Conservation (phyloP, 2,113 vertebrate genomes). For the Globicephala melas region DNA sequence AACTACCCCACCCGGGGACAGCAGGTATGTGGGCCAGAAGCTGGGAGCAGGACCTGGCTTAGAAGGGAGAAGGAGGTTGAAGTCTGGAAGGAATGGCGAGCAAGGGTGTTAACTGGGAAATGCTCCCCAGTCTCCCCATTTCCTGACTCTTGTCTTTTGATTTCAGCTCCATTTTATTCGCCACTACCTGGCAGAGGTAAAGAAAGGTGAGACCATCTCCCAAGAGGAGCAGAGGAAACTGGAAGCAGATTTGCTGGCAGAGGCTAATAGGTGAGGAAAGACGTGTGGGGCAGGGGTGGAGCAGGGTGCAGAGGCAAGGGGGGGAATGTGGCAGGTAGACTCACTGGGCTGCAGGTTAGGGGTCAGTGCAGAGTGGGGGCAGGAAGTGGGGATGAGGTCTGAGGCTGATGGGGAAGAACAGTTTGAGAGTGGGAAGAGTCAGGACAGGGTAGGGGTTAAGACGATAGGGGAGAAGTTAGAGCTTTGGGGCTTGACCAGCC, state of each 20-base stretch:
- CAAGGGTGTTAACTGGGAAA: not conserved
- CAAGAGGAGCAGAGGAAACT: slow-evolving; percentile 79
- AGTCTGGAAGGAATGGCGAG: not conserved
- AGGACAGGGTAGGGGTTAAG: not conserved
- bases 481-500: not conserved
- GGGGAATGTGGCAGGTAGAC: not conserved
- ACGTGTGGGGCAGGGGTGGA: accelerated
- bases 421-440: not conserved
- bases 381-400: not conserved
- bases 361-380: not conserved
- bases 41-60: not conserved
- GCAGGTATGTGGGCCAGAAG: slow-evolving; percentile 82
- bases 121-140: not conserved
- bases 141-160: not conserved
- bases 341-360: accelerated
- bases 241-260: slow-evolving; percentile 88
- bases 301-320: too few species aligned
- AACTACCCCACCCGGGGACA: slow-evolving; percentile 89
- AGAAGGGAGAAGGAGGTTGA: not conserved
- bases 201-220: not conserved
- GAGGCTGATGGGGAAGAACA: not conserved
- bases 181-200: slow-evolving; percentile 86
- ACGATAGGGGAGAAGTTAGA: too few species aligned
- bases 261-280: slow-evolving; percentile 86
- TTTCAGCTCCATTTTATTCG: slow-evolving; percentile 90